A percentile compares a stretch with the other conserved stretches of the same genome.
Evolutionary conservation across 1,140 invertebrate genomes (phyloP).

Genomic region (Atopsyche davidsoni): DNA sequence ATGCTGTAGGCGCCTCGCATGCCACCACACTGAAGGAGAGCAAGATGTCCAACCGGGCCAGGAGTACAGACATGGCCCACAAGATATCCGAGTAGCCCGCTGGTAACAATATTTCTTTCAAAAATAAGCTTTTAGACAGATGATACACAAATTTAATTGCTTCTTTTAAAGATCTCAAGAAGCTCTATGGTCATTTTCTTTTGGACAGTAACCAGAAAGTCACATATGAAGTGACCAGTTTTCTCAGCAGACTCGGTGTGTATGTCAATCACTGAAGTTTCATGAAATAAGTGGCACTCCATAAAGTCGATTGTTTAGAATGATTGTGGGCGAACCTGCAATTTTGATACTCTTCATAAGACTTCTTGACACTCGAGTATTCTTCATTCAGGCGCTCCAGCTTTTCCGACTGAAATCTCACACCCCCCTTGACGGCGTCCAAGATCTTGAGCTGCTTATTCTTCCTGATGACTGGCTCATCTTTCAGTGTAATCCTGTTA

Average conservation of each 20-base stretch:
- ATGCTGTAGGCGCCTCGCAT: slow-evolving; percentile 63
- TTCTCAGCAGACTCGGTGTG: too few species aligned
- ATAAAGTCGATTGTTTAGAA: too few species aligned
- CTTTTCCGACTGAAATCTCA: slow-evolving; percentile 75
- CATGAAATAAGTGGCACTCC: too few species aligned
- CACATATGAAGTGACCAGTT: too few species aligned
- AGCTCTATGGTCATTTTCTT: too few species aligned
- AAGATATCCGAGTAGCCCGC: slow-evolving; percentile 79
- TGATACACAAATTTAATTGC: too few species aligned
- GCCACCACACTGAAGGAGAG: slow-evolving; percentile 78
- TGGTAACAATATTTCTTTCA: too few species aligned
- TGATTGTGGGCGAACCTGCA: too few species aligned
- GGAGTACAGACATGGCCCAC: slow-evolving; percentile 62
- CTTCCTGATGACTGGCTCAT: slow-evolving; percentile 75
- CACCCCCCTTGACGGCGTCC: slow-evolving; percentile 81
- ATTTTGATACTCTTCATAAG: slow-evolving; percentile 78
- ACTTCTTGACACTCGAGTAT: slow-evolving; percentile 56
- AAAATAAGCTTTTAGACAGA: too few species aligned
- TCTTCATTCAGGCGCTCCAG: slow-evolving; percentile 68
- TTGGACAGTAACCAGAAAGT: too few species aligned
- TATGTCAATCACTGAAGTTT: too few species aligned
- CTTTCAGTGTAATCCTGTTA: slow-evolving; percentile 83
- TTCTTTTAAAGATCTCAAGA: too few species aligned
- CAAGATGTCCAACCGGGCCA: slow-evolving; percentile 83
- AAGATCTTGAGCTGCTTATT: slow-evolving; percentile 76